Base-by-base conservation (phyloP, 2,797 vertebrate genomes). In the Danio albolineatus region DNA sequence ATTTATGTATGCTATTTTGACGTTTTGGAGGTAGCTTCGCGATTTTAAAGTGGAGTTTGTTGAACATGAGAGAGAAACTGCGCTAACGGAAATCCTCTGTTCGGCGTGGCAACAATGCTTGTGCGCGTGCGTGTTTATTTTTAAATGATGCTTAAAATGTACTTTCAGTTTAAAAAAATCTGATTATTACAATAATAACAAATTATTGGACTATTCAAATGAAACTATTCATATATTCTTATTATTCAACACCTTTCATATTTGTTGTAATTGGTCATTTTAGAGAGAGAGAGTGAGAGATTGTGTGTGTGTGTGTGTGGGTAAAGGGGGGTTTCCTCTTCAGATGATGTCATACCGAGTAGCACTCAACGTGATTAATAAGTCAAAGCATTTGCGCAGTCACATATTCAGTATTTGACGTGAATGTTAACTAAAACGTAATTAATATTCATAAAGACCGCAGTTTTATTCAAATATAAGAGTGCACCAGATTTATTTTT, bases 321-420 rank as follows among this genome's bases (percentile, higher is more conserved):
- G 43, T 39, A n/a, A 0, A 2, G 10, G 8, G 14, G 39, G 16
- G 9, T 39, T 54, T 57, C 59, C 66, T 54, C 14, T 36, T 56
- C 0, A 41, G 59, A 73, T 71, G 76, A 78, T 3, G 77, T 79
- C 77, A 79, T 44, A 28, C 14, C 38, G 56, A 70, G 48, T 56
- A 38, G 13, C 65, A 41, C 17, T 51, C 19, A 59, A 7, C 6
- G 0, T 21, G 54, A 73, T 65, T 57, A 69, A 64, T 51, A 36
- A 64, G n/a, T 38, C 69, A 46, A 17, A 80, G 41, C 7, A 39
- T 53, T 53, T 2, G 60, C 16, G 28, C 21, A 39, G 21, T 43
- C 21, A 4, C 56, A 41, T 13, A n/a, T 38, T 17, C 16, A 53
- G n/a, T 69, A 0, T 39, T n/a, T n/a, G 8, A 6, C 19, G 13